phyloP scores from a whole-genome alignment of 1,140 invertebrate species.

The Globodera ellingtonae region DNA sequence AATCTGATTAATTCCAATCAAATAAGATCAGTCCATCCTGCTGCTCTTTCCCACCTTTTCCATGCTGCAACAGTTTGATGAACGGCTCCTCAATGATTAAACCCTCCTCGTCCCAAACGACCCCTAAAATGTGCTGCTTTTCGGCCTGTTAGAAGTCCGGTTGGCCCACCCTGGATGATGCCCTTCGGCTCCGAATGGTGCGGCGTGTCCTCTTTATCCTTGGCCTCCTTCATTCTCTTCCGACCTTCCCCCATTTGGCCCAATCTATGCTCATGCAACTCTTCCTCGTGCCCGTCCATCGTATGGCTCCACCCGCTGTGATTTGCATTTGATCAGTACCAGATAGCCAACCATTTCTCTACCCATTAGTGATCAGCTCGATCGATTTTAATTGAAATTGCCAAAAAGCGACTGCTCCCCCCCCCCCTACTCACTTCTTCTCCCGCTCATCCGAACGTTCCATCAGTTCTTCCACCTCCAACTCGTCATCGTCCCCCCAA shows the following conservation, averaged over 20 bases:
- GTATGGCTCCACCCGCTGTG: neutral
- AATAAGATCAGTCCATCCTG: too few relatives aligned
- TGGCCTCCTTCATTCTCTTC: neutral
- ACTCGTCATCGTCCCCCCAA: neutral
- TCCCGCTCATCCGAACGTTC: neutral
- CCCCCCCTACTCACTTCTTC: neutral
- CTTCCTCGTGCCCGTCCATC: neutral
- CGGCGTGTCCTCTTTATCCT: neutral
- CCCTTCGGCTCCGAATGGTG: neutral
- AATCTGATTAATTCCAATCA: neutral
- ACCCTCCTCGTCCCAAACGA: conserved; percentile 9
- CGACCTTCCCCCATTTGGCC: conserved; percentile 1
- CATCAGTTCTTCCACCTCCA: conserved; percentile 1
- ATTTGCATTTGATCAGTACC: neutral
- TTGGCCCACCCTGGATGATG: neutral
- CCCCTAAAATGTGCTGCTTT: neutral
- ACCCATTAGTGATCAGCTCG: neutral
- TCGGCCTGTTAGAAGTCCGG: neutral
- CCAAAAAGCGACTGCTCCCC: neutral
- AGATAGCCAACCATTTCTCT: neutral
- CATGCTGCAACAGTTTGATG: conserved; percentile 6
- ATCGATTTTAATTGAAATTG: neutral
- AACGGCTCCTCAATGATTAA: conserved; percentile 4
- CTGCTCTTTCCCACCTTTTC: conserved; percentile 1
- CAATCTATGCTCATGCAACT: conserved; percentile 1